phyloP scores from a whole-genome alignment of 1,140 invertebrate genomes.

The Penaeus indicus region DNA sequence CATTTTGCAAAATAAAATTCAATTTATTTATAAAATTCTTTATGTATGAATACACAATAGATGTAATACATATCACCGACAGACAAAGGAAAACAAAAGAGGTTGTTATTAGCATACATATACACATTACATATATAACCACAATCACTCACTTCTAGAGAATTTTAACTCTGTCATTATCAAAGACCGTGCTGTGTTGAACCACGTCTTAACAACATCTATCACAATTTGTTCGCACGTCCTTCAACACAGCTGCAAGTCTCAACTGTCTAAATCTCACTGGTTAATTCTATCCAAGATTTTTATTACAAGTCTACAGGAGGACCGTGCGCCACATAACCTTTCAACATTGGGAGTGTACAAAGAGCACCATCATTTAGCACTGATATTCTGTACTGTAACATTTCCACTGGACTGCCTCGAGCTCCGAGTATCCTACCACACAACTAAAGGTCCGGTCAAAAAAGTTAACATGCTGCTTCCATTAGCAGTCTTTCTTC shows the following conservation, averaged over 20 bases:
- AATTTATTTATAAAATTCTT: slow-evolving; percentile 30
- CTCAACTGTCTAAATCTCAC: too few relatives aligned
- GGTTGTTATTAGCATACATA: slow-evolving; percentile 17
- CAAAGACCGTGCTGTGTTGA: background rate
- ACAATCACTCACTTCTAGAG: background rate
- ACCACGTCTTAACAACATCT: slow-evolving; percentile 23
- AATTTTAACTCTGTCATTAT: slow-evolving; percentile 2
- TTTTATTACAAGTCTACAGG: too few relatives aligned
- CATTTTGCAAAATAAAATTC: background rate
- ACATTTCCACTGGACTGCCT: too few relatives aligned
- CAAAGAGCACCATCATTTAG: too few relatives aligned
- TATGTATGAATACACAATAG: slow-evolving; percentile 48
- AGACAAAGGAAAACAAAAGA: slow-evolving; percentile 35
- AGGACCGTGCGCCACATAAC: too few relatives aligned
- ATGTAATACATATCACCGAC: slow-evolving; percentile 40
- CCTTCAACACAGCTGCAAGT: background rate
- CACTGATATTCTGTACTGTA: too few relatives aligned
- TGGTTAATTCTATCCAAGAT: too few relatives aligned
- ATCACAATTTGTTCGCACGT: slow-evolving; percentile 36
- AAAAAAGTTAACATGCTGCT: too few relatives aligned
- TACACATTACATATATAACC: slow-evolving; percentile 28
- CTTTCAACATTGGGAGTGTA: too few relatives aligned
- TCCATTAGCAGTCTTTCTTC: too few relatives aligned
- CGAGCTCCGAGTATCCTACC: too few relatives aligned
- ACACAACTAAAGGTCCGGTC: too few relatives aligned